Evolutionary conservation across 2,113 vertebrate species (phyloP).

Genomic region (Lichenostomus cassidix): DNA sequence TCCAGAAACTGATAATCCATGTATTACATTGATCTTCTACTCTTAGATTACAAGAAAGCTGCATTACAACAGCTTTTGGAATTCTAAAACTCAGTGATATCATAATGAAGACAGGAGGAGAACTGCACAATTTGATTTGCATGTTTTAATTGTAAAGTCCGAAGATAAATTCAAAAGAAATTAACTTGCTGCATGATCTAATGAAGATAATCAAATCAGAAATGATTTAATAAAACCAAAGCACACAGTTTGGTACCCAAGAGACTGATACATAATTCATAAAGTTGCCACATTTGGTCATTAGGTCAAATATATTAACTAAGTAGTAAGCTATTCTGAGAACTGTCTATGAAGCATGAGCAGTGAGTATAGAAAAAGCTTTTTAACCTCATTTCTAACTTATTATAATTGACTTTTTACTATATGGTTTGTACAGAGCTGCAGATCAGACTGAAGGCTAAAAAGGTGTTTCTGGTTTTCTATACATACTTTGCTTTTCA

Average conservation of each 20-base stretch:
- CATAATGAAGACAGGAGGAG: background rate
- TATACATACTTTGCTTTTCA: no score
- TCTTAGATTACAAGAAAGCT: background rate
- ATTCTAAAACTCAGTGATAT: background rate
- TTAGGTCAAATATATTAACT: slow-evolving; percentile 53
- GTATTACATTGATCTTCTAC: background rate
- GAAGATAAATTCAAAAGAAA: slow-evolving; percentile 18
- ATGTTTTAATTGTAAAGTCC: slow-evolving; percentile 31
- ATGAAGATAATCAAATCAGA: slow-evolving; percentile 40
- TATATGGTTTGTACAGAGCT: background rate
- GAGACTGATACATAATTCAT: slow-evolving; percentile 54
- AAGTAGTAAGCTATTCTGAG: slow-evolving; percentile 4
- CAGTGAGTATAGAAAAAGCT: background rate
- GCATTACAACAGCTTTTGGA: background rate
- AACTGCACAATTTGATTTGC: background rate
- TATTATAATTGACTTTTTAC: background rate
- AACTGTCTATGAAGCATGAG: background rate
- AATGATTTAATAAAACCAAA: slow-evolving; percentile 46
- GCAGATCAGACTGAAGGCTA: background rate
- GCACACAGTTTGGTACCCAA: background rate
- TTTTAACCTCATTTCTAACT: background rate
- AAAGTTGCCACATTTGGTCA: background rate
- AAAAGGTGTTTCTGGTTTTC: background rate
- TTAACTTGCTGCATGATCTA: background rate
- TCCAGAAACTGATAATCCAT: background rate